Conservation (phyloP, 2,113 vertebrate genomes). For the Ciconia boyciana region DNA sequence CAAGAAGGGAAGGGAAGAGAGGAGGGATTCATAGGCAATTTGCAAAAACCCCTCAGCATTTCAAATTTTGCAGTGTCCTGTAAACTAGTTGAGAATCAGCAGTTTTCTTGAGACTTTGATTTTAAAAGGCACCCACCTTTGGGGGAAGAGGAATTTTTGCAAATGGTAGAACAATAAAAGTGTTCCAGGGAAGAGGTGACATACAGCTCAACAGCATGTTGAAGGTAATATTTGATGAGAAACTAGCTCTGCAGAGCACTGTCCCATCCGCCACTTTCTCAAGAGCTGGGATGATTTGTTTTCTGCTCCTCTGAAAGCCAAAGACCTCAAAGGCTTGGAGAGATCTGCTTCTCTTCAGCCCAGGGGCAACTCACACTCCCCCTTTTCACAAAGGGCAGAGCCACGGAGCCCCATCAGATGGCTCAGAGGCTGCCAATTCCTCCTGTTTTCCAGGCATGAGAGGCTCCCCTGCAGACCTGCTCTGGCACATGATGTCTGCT, state of each 20-base stretch:
- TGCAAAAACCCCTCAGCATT: neutral
- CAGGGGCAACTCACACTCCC: neutral
- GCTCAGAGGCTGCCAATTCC: neutral
- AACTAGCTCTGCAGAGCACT: neutral
- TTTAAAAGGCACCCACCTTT: neutral
- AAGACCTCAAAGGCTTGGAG: neutral
- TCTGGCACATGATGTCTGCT: neutral
- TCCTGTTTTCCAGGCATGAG: neutral
- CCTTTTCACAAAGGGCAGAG: neutral
- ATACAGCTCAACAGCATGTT: neutral
- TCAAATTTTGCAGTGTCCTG: neutral
- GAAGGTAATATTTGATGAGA: constrained; percentile 33
- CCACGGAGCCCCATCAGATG: accelerated
- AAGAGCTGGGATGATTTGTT: neutral
- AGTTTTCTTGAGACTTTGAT: neutral
- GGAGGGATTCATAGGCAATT: neutral
- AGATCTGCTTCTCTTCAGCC: constrained; percentile 28
- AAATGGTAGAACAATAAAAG: neutral
- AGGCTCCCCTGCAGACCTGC: neutral
- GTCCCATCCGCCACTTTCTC: neutral
- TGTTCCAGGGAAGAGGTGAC: constrained; percentile 12
- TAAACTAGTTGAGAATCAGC: neutral
- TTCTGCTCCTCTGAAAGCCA: neutral
- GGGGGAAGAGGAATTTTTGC: neutral
- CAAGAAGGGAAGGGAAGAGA: neutral